Evolutionary conservation across 2,888 invertebrate genomes (phyloP), one percentile per base, ranked within the genome.

Genomic region (Thera obeliscata): DNA sequence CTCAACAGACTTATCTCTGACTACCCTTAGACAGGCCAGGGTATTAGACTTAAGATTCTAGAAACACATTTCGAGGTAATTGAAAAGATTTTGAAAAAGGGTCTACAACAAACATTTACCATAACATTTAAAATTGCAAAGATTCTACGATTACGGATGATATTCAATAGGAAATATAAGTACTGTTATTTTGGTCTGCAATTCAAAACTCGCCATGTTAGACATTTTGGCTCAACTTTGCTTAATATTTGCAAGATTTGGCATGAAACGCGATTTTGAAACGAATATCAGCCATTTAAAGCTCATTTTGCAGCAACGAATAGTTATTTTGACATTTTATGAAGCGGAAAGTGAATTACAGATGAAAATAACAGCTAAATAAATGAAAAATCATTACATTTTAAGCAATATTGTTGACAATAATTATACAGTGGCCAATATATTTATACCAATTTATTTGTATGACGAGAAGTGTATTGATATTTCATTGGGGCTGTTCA

Each of bases 391-490:
- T 64, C 41, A 64, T 63, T 66, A 67, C 56, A 41, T 57, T 63
- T 61, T 67, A 67, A 56, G 67, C 65, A 70, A 72, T 70, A 61
- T 64, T 59, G 49, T 71, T 72, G 72, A 74, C 72, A 71, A 72
- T 75, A 75, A 59, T 66, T 69, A 12, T 65, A 68, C 59, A 48
- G 61, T 66, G 71, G 67, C 66, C 71, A 68, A 71, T 66, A 43
- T 65, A 54, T 57, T 58, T 12, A 36, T 63, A 61, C 35, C 58
- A 60, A 56, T 67, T 36, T 62, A 56, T 67, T 63, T 60, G 58
- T 62, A 62, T 67, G 58, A 66, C 61, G 56, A 61, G 12, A 64
- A 65, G 49, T 61, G 52, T 54, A 38, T 55, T 58, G 48, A 48
- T 66, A 49, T 49, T 62, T 62, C 11, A 43, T 36, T 33, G 8